Base-by-base conservation (phyloP, 1,140 invertebrate species). In the Euwallacea similis region DNA sequence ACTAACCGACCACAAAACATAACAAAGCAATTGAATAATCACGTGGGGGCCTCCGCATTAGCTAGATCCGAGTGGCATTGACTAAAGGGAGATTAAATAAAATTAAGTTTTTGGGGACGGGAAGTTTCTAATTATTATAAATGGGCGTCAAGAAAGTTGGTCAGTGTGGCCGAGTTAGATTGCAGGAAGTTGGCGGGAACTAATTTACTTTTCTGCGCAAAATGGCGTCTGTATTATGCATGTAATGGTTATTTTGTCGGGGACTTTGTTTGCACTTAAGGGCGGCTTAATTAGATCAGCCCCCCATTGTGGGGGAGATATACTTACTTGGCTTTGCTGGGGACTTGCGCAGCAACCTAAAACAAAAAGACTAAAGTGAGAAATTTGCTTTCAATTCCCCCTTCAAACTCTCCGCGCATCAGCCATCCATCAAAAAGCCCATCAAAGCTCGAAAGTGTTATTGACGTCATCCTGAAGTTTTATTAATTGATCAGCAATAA, bases 401-500 rank as follows among this genome's bases (percentile, higher is more conserved):
- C 21, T 33, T 33, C 21, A 33, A 33, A 33, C 21, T 33, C 21
- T 33, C 21, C 21, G 21, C 21, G 21, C 47, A 50, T 13, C 47
- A 11, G n/a, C 13, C 21, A 55, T 55, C 53, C 53, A 15, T 55
- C 53, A 55, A 55, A 55, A 55, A 10, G 53, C 9, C 58, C 58
- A 60, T 60, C 58, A 60, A 42, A 60, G 43, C 10, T 60, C 58
- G 15, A 42, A 59, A 60, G 58, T 60, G 58, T 41, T 60, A 60
- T 60, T 60, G 58, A 60, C 43, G 41, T 15, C n/a, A 60, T 60
- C 21, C 58, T 42, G 41, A 60, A 60, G 58, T 60, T 60, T 60
- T 60, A 60, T 60, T 60, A 60, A 60, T 60, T 60, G 58, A 42
- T 42, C 58, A 9, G 21, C 41, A 42, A 60, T 60, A 60, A 60